These are phyloP conservation scores for Nymphicus hollandicus DNA, from an alignment of 2,113 vertebrate species.

Conservation along the genomic window DNA sequence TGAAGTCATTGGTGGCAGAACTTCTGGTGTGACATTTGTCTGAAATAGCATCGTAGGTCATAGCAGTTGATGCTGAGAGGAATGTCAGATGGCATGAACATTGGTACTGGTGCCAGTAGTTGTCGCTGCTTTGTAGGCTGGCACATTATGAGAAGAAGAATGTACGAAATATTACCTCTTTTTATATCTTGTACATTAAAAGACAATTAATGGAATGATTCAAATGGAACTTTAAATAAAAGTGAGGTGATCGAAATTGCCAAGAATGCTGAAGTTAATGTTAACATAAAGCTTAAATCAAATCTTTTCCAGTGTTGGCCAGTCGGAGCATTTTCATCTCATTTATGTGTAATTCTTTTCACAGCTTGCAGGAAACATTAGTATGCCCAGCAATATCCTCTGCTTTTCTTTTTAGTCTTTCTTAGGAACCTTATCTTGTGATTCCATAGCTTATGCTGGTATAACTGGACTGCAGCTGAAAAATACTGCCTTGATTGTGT, in stretches of 20 bases:
- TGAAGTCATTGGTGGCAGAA: background rate
- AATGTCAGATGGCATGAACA: background rate
- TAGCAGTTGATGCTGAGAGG: background rate
- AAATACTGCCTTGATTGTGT: background rate
- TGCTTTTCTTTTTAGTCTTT: background rate
- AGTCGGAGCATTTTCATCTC: background rate
- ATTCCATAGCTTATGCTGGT: background rate
- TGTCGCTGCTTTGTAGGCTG: background rate
- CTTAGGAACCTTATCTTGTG: accelerated
- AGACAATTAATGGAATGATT: background rate
- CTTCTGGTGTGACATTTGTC: background rate
- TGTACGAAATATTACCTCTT: background rate
- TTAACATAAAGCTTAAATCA: background rate
- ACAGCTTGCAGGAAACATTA: background rate
- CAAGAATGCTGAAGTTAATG: background rate
- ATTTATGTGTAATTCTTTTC: background rate
- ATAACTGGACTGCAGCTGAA: background rate
- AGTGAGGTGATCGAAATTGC: background rate
- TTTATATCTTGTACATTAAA: background rate
- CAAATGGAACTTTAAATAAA: background rate
- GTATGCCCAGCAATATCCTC: background rate
- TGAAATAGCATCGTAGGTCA: background rate
- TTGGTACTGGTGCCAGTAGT: background rate
- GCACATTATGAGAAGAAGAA: background rate
- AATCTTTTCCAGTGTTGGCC: background rate